Evolutionary conservation across 2,888 invertebrate genomes (phyloP), one percentile per base, ranked within the genome.

Genomic region (Calameuta pallipes): DNA sequence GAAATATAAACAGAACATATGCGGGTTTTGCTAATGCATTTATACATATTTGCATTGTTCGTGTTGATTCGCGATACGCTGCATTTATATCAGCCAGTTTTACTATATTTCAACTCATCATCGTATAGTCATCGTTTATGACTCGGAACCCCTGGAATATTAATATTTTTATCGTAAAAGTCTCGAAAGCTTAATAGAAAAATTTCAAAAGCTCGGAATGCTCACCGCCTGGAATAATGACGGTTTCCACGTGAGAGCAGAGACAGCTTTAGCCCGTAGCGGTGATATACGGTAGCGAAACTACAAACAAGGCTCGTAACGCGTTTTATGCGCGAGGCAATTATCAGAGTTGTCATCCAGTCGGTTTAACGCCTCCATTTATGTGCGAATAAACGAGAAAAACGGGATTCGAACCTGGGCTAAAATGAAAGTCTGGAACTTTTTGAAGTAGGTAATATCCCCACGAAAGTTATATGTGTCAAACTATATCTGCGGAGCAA

Each of bases 301-400:
- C 85, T 84, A 86, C 85, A 87, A 88, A 89, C 87, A 87, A 87
- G 85, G 80, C 84, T 87, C 85, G 87, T 86, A 87, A 88, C 88
- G 84, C 87, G 84, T 89, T 89, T 89, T 87, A 89, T 88, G 85
- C 83, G 86, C 85, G 82, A 83, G 85, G 88, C 89, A 89, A 90
- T 90, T 90, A 90, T 88, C 90, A 84, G 87, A 89, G 87, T 88
- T 90, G 89, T 89, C 89, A 87, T 87, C 79, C 87, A 88, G 87
- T 88, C 87, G 88, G 86, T 89, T 90, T 88, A 87, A 87, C 88
- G 85, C 89, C 87, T 89, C 85, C 84, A 85, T 87, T 89, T 87
- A 86, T 85, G 87, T 81, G 82, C 85, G 83, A 86, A 87, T 88
- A 90, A 88, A 87, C 83, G 84, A 85, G 86, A 56, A 56, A 56